A percentile compares a stretch with the other conserved stretches of the same genome.
phyloP scores from a whole-genome alignment of 2,113 vertebrate species.

The Hippocampus mohnikei region DNA sequence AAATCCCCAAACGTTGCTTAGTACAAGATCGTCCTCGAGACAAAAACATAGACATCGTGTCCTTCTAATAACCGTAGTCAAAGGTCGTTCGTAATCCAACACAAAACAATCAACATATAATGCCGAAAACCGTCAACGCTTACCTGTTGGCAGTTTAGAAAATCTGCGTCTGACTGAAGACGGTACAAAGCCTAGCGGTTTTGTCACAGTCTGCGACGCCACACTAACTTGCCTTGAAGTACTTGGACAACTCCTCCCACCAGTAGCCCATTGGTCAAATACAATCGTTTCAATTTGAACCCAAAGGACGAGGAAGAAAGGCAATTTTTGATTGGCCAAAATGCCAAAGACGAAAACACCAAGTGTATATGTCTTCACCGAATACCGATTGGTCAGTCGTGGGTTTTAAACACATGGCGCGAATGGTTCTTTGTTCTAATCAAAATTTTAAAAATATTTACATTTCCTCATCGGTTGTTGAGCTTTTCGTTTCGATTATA shows the following conservation, averaged over 20 bases:
- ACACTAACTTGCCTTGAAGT: conserved; percentile 64
- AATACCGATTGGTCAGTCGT: conserved; percentile 49
- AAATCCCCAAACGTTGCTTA: neutral
- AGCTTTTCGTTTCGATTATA: neutral
- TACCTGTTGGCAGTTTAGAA: conserved; percentile 50
- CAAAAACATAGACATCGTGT: neutral
- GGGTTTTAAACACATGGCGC: conserved; percentile 75
- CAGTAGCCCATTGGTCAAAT: conserved; percentile 47
- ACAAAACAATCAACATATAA: neutral
- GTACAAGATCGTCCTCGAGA: neutral
- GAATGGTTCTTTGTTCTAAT: conserved; percentile 35
- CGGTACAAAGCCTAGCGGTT: conserved; percentile 32
- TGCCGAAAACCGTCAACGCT: neutral
- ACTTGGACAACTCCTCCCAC: conserved; percentile 38
- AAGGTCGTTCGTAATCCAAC: no score
- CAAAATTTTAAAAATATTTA: neutral
- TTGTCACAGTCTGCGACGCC: conserved; percentile 49
- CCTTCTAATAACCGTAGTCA: neutral
- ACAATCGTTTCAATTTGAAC: conserved; percentile 49
- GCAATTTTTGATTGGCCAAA: conserved; percentile 38
- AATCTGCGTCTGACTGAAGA: neutral
- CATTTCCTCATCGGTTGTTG: neutral
- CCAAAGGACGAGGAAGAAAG: neutral
- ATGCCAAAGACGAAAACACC: rapidly evolving
- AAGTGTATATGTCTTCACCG: neutral